A percentile compares a stretch with the other conserved stretches of the same genome.
Conservation (phyloP, 2,888 invertebrate species). For the Pimpla rufipes region DNA sequence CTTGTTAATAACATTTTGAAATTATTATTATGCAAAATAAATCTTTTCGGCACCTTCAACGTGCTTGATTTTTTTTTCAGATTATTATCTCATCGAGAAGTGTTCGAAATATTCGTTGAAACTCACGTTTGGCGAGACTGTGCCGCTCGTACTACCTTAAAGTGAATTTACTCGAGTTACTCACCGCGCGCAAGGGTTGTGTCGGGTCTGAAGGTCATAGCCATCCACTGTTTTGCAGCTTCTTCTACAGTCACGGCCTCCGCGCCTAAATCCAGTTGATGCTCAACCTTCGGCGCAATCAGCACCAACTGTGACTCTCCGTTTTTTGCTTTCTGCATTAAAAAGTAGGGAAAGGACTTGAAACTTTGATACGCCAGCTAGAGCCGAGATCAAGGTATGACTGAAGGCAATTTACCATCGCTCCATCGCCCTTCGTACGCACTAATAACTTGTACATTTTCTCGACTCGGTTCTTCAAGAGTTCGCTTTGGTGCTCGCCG, state of each 20-base stretch:
- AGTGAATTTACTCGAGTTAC: neutral
- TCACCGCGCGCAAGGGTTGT: slow-evolving; percentile 75
- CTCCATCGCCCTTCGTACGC: slow-evolving; percentile 76
- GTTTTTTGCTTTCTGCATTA: slow-evolving; percentile 68
- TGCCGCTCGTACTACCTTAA: no score
- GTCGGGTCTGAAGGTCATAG: slow-evolving; percentile 74
- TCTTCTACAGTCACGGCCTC: slow-evolving; percentile 78
- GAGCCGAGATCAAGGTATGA: neutral
- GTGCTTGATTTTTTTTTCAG: no score
- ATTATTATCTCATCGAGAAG: no score
- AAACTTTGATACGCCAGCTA: neutral
- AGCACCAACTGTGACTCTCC: slow-evolving; percentile 67
- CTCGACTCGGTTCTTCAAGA: slow-evolving; percentile 72
- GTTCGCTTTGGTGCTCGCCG: slow-evolving; percentile 70
- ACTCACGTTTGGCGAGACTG: no score
- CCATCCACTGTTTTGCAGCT: slow-evolving; percentile 77
- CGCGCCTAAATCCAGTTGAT: slow-evolving; percentile 76
- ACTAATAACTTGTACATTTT: slow-evolving; percentile 77
- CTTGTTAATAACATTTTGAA: no score
- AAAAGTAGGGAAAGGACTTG: neutral
- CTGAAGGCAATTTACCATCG: slow-evolving; percentile 68
- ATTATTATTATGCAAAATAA: no score
- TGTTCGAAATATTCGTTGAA: no score
- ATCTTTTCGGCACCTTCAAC: no score
- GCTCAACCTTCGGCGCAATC: slow-evolving; percentile 77